These are phyloP conservation scores for Fregetta grallaria DNA, from an alignment of 2,113 vertebrate genomes.

Conservation along the genomic window DNA sequence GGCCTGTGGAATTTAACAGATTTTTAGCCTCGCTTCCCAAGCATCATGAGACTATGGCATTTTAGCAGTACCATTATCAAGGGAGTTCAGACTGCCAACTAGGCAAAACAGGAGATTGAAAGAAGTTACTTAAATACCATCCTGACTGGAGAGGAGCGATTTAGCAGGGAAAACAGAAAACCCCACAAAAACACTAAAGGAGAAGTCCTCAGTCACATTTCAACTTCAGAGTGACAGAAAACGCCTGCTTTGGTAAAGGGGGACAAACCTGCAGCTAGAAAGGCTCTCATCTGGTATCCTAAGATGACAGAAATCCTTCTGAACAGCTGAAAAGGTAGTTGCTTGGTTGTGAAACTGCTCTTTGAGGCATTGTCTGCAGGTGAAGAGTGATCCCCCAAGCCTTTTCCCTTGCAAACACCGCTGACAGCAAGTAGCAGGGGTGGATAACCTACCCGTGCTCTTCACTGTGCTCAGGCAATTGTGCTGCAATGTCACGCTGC, in stretches of 20 bases:
- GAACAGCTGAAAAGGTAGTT: background rate
- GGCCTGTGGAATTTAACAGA: constrained; percentile 38
- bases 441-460: background rate
- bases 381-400: background rate
- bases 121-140: background rate
- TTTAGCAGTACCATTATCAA: background rate
- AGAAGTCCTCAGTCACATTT: background rate
- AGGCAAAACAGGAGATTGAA: background rate
- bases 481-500: fast-evolving
- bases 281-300: background rate
- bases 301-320: background rate
- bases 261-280: background rate
- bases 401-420: background rate
- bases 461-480: background rate
- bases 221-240: background rate
- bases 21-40: constrained; percentile 23
- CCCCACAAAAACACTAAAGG: background rate
- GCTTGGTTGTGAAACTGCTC: background rate
- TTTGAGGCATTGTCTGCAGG: background rate
- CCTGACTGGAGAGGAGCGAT: background rate
- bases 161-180: background rate
- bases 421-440: background rate
- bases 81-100: background rate
- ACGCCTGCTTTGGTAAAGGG: background rate
- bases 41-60: background rate